Evolutionary conservation across 2,888 invertebrate genomes (phyloP).

Genomic region (Drosophila merina): DNA sequence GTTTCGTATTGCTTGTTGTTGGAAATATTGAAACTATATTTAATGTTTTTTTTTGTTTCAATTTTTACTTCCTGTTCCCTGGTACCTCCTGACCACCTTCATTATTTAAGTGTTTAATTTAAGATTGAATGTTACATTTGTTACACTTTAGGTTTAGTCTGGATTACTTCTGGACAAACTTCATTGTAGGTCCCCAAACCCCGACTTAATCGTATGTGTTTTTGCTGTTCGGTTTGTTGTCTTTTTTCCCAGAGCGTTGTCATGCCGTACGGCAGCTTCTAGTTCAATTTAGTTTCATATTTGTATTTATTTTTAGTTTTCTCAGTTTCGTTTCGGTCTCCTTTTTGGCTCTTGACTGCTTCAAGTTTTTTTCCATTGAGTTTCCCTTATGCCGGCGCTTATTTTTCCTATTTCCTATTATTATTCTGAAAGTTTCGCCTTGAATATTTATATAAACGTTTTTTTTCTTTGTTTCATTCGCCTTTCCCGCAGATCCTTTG

Average conservation of each 20-base stretch:
- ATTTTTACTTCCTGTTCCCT: conserved; percentile 1
- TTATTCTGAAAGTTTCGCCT: conserved; percentile 39
- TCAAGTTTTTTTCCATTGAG: conserved; percentile 12
- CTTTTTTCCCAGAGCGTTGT: conserved; percentile 7
- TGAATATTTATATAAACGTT: conserved; percentile 31
- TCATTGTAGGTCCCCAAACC: conserved; percentile 21
- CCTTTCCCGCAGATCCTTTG: conserved; percentile 46
- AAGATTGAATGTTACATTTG: conserved; percentile 34
- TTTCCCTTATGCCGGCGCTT: conserved; percentile 12
- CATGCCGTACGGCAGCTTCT: conserved; percentile 7
- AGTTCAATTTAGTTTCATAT: conserved; percentile 33
- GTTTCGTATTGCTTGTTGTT: neutral
- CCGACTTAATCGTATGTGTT: conserved; percentile 21
- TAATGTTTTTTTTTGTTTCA: neutral
- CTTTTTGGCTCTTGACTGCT: conserved; percentile 19
- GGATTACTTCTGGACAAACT: conserved; percentile 22
- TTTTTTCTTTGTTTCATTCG: conserved; percentile 34
- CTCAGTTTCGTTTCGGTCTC: conserved; percentile 4
- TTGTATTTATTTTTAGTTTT: conserved; percentile 38
- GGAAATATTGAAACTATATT: neutral
- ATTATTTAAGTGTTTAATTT: conserved; percentile 18
- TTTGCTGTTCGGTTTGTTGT: neutral
- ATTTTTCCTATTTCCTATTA: conserved; percentile 20
- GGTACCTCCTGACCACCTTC: no score
- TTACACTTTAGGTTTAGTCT: conserved; percentile 36